Percentiles rank a stretch among this genome's conserved stretches.
Evolutionary conservation across 2,113 vertebrate genomes (phyloP).

Genomic region (Geococcyx californianus): DNA sequence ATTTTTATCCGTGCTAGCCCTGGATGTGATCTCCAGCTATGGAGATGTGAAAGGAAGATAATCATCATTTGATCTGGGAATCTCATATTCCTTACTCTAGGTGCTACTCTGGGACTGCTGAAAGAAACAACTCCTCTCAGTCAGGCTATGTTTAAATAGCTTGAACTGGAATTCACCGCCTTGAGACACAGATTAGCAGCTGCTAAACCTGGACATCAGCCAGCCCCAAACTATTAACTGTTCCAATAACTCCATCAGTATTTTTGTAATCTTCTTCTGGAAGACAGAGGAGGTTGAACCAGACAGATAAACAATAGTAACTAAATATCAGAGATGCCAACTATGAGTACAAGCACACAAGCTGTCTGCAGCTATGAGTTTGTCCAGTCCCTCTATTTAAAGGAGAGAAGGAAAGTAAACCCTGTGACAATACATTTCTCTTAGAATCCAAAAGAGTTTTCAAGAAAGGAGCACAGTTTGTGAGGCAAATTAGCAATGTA

Average conservation of each 20-base stretch:
- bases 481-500: background rate
- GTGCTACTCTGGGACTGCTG: background rate
- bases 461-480: background rate
- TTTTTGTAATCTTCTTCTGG: background rate
- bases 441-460: background rate
- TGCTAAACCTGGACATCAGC: background rate
- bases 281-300: background rate
- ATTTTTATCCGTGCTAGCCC: background rate
- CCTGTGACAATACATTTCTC: background rate
- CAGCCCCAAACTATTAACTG: background rate
- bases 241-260: background rate
- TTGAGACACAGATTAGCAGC: background rate
- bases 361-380: background rate
- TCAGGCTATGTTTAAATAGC: constrained; percentile 15
- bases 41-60: background rate
- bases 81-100: background rate
- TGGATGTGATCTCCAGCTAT: background rate
- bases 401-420: background rate
- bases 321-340: background rate
- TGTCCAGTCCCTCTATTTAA: background rate
- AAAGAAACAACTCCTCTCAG: background rate
- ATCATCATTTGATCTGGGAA: constrained; percentile 5
- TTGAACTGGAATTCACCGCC: background rate
- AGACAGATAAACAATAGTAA: background rate
- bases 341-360: background rate